Evolutionary conservation across 2,888 invertebrate species (phyloP), one percentile per base, ranked within the genome.

Genomic region (Campoplex nolae): DNA sequence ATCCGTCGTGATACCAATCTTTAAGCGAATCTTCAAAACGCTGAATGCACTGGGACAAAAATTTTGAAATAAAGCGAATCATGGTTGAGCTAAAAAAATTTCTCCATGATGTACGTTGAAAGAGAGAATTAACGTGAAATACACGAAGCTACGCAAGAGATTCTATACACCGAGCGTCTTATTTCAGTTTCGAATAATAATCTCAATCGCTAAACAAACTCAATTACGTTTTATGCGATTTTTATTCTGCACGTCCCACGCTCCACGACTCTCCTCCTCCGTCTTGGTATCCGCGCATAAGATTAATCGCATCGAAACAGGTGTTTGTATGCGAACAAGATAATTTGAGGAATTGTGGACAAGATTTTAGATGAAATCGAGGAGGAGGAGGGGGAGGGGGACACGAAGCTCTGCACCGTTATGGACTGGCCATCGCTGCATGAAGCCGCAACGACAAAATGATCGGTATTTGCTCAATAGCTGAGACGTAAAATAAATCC

Each of bases 201-300:
- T 58, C 58, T 58, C 58, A 58, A 58, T 58, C 23, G 58, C 58
- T 28, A 58, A 58, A 58, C 58, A 58, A 58, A 58, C 58, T 58
- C 23, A 58, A 58, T 58, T 28, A 28, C 11, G 28, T 58, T 58
- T 58, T 1, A 58, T 58, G 58, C 58, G 28, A 28, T 11, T 28
- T n/a, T 23, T 28, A 58, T 23, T 58, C 58, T 28, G 28, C 58
- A 13, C 28, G 23, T 58, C 28, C 28, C 58, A 58, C 58, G 28
- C 28, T 23, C 11, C 23, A 6, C 38, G 58, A 58, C 58, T 58
- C 58, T 23, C 23, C 23, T 23, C 38, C 38, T 11, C 28, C 58
- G 58, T 8, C 58, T 23, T 23, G 23, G 58, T 58, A 58, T 58
- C 28, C 58, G 56, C 58, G 56, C 56, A 56, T 56, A 23, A 9